phyloP scores from a whole-genome alignment of 2,888 invertebrate species.

The Mesorhabditis belari region DNA sequence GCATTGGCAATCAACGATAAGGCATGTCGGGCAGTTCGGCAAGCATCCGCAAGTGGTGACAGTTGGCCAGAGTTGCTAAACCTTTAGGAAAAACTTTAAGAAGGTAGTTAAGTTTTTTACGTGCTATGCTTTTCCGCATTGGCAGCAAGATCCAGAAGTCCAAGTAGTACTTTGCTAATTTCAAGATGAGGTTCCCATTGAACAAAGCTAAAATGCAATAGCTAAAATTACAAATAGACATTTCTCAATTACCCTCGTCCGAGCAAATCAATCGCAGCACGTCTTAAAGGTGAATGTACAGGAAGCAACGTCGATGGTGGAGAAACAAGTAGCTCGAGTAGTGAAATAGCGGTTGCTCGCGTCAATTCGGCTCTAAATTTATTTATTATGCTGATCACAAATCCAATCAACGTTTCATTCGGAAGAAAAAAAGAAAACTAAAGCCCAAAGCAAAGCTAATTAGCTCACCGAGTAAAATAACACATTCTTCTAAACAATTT shows the following conservation, averaged over 20 bases:
- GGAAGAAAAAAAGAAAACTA: background rate
- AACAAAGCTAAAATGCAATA: slow-evolving; percentile 9
- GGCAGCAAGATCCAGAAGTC: slow-evolving; percentile 66
- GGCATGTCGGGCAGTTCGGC: slow-evolving; percentile 91
- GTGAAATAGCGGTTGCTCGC: slow-evolving; percentile 65
- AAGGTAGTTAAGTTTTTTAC: slow-evolving; percentile 5
- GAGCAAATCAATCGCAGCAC: slow-evolving; percentile 92
- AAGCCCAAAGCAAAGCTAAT: background rate
- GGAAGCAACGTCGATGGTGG: slow-evolving; percentile 78
- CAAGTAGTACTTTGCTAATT: slow-evolving; percentile 76
- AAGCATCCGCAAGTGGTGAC: slow-evolving; percentile 89
- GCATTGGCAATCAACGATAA: slow-evolving; percentile 91
- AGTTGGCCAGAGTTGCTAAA: slow-evolving; percentile 55
- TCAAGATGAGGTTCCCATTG: slow-evolving; percentile 98
- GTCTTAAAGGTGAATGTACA: slow-evolving; percentile 78
- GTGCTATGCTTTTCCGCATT: slow-evolving; percentile 49
- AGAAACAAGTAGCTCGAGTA: slow-evolving; percentile 82
- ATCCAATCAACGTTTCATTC: background rate
- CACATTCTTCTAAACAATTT: background rate
- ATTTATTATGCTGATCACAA: slow-evolving; percentile 58
- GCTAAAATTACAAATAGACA: background rate
- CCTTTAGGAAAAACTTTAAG: background rate
- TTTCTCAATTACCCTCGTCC: slow-evolving; percentile 63
- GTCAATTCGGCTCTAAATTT: slow-evolving; percentile 50
- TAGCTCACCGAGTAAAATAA: background rate